phyloP scores from a whole-genome alignment of 1,140 invertebrate species.

The Drosophila yakuba region DNA sequence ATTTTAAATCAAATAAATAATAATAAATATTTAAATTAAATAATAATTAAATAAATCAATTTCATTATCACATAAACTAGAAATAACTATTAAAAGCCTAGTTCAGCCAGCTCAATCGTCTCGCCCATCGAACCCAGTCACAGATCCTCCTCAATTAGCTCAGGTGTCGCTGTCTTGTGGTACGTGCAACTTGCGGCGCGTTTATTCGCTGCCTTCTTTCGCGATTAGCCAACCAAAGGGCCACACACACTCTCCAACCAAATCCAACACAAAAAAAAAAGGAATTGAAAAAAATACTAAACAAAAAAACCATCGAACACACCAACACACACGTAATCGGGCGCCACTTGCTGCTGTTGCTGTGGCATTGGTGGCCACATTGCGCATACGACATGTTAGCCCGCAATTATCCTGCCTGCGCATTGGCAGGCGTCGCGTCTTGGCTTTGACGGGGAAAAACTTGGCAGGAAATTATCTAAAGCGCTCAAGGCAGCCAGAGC shows the following conservation, averaged over 20 bases:
- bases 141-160: conserved; percentile 51
- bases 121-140: conserved; percentile 43
- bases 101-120: conserved; percentile 47
- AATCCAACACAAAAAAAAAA: not conserved
- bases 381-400: conserved; percentile 75
- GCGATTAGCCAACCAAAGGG: conserved; percentile 75
- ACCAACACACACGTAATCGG: conserved; percentile 21
- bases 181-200: conserved; percentile 63
- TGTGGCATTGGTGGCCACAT: conserved; percentile 65
- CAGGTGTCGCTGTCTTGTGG: conserved; percentile 69
- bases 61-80: conserved; percentile 36
- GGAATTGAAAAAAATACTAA: conserved; percentile 1
- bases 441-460: conserved; percentile 69
- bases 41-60: conserved; percentile 27
- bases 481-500: conserved; percentile 41
- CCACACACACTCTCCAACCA: conserved; percentile 36
- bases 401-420: conserved; percentile 58
- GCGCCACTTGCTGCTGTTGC: conserved; percentile 61
- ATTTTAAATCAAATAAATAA: conserved; percentile 1
- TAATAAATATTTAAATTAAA: conserved; percentile 28
- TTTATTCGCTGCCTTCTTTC: conserved; percentile 48
- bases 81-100: conserved; percentile 32
- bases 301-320: conserved; percentile 11
- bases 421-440: conserved; percentile 65
- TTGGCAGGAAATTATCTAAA: conserved; percentile 80